Base-by-base conservation (phyloP, 2,113 vertebrate genomes). In the Tautogolabrus adspersus region DNA sequence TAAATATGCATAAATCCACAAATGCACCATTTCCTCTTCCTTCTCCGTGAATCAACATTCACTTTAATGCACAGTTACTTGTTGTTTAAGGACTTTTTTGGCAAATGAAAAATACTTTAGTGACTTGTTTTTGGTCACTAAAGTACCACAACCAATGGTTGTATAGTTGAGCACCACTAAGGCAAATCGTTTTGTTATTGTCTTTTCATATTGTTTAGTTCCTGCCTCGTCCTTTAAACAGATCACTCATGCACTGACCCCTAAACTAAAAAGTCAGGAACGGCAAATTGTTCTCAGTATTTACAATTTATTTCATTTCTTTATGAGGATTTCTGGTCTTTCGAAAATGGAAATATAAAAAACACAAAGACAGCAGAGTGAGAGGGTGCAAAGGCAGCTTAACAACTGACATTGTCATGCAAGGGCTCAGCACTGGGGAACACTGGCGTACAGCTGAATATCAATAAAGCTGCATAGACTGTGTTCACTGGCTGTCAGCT, bases 401-500 rank as follows among this genome's bases (percentile, higher is more conserved):
- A 82, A 80, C 68, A 71, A n/a, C 76, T 78, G 76, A 77, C 55
- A 57, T 52, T 84, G 78, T 76, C 64, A 68, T 56, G 62, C 9
- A 0, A 79, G 51, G 51, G 54, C 70, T 75, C 54, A 60, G 64
- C 75, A 46, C 56, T 54, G 66, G 65, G 37, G 21, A 69, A 15
- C 73, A 63, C 62, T 70, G 26, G 75, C 81, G 62, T 21, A 76
- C 59, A 64, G n/a, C 30, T 75, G 72, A 77, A 84, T 86, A 83
- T 87, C 81, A 84, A 85, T 87, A 68, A 34, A 65, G 69, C 70
- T 75, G 81, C 77, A 49, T 58, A 38, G 69, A 65, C 54, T 51
- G 30, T 51, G 46, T 68, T 42, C 55, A 26, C 66, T 76, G 66
- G 70, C 76, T 85, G 70, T 65, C 81, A 71, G 47, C 58, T 62